Conservation (phyloP, 2,888 invertebrate genomes). For the Ophion ellenae region DNA sequence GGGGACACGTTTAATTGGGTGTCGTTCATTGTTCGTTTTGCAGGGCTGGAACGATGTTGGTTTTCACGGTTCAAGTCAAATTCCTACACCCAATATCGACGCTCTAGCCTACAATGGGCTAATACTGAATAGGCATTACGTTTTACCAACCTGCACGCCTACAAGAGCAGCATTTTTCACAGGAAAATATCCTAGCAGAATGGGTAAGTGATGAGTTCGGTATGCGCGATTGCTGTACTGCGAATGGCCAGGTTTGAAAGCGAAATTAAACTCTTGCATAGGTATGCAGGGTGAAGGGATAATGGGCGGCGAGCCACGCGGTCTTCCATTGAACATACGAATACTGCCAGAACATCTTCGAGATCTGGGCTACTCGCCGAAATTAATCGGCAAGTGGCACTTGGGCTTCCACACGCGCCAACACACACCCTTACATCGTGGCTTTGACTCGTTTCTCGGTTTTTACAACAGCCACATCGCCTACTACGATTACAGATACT, state of each 20-base stretch:
- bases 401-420: constrained; percentile 85
- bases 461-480: constrained; percentile 94
- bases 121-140: constrained; percentile 94
- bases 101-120: constrained; percentile 93
- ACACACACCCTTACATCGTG: constrained; percentile 90
- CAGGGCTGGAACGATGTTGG: constrained; percentile 96
- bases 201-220: constrained; percentile 70
- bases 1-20: not conserved
- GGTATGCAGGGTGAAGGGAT: constrained; percentile 86
- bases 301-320: constrained; percentile 85
- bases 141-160: constrained; percentile 93
- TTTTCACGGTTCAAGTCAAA: constrained; percentile 94
- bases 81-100: constrained; percentile 96
- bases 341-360: constrained; percentile 85
- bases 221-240: no score
- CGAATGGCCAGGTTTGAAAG: no score
- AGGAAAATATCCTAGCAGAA: constrained; percentile 94
- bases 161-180: constrained; percentile 92
- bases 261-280: constrained; percentile 67
- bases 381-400: constrained; percentile 87
- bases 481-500: constrained; percentile 89
- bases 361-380: constrained; percentile 85
- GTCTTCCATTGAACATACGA: constrained; percentile 84
- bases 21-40: constrained; percentile 8
- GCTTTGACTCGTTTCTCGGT: constrained; percentile 93